Conservation (phyloP, 2,113 vertebrate genomes). For the Cinclus cinclus region DNA sequence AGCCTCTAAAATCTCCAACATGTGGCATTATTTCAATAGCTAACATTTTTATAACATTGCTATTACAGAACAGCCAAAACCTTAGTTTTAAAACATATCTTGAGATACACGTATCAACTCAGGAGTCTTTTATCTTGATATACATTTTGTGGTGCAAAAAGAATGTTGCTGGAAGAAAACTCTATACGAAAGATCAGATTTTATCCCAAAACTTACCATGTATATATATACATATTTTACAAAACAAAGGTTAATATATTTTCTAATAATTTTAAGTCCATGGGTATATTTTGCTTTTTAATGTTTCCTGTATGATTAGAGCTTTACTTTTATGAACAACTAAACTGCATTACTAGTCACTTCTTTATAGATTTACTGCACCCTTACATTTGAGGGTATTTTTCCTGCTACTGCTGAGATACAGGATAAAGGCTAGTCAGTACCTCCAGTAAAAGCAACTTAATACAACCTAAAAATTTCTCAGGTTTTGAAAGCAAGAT, state of each 20-base stretch:
- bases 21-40: background rate
- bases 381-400: accelerated
- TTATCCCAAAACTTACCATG: background rate
- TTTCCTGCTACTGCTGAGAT: background rate
- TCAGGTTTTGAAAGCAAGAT: background rate
- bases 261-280: background rate
- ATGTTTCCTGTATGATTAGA: background rate
- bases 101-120: background rate
- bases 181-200: background rate
- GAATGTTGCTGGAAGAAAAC: background rate
- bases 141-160: accelerated
- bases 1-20: background rate
- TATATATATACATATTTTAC: background rate
- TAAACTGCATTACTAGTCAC: background rate
- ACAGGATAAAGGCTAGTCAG: background rate
- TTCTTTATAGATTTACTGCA: background rate
- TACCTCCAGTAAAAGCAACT: background rate
- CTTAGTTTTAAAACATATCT: background rate
- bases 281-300: background rate
- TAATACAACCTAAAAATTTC: background rate
- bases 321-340: background rate
- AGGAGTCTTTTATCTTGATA: background rate
- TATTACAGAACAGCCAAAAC: background rate
- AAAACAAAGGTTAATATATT: background rate
- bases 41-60: background rate